Percentiles rank a stretch among this genome's conserved stretches.
phyloP scores from a whole-genome alignment of 1,140 invertebrate genomes.

The Drosophila micromelanica region DNA sequence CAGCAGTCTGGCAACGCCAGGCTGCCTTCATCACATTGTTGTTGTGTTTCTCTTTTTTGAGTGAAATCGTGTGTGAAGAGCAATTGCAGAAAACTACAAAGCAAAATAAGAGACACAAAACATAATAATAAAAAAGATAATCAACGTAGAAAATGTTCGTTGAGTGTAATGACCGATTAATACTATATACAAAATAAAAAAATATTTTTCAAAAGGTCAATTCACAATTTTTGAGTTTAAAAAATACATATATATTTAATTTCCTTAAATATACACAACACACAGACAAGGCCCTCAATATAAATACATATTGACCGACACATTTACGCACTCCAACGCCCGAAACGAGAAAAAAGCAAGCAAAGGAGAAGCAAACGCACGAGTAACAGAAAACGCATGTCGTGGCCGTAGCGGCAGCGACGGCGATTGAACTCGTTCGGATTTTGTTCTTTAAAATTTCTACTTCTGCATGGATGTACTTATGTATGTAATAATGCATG shows the following conservation, averaged over 20 bases:
- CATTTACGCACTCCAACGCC: conserved; percentile 32
- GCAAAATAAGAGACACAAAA: conserved; percentile 46
- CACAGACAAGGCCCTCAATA: neutral
- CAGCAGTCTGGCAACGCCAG: conserved; percentile 60
- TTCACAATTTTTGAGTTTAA: conserved; percentile 22
- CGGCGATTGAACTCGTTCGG: conserved; percentile 73
- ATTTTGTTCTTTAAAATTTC: conserved; percentile 53
- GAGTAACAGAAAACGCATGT: conserved; percentile 33
- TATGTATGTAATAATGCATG: conserved; percentile 16
- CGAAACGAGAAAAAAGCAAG: conserved; percentile 63
- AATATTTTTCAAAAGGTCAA: conserved; percentile 24
- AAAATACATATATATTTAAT: conserved; percentile 19
- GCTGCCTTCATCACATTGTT: conserved; percentile 11
- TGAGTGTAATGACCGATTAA: conserved; percentile 50
- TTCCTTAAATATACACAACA: conserved; percentile 33
- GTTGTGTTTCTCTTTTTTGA: conserved; percentile 27
- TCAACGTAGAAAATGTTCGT: conserved; percentile 45
- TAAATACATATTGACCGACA: conserved; percentile 14
- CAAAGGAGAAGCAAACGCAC: conserved; percentile 29
- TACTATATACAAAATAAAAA: conserved; percentile 17
- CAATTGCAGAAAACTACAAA: conserved; percentile 53
- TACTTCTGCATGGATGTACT: conserved; percentile 6
- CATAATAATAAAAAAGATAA: conserved; percentile 56
- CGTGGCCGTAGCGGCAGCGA: conserved; percentile 14
- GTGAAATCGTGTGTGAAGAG: conserved; percentile 67